Percentiles rank a stretch among this genome's conserved stretches.
phyloP scores from a whole-genome alignment of 2,113 vertebrate species.

The Caloenas nicobarica region DNA sequence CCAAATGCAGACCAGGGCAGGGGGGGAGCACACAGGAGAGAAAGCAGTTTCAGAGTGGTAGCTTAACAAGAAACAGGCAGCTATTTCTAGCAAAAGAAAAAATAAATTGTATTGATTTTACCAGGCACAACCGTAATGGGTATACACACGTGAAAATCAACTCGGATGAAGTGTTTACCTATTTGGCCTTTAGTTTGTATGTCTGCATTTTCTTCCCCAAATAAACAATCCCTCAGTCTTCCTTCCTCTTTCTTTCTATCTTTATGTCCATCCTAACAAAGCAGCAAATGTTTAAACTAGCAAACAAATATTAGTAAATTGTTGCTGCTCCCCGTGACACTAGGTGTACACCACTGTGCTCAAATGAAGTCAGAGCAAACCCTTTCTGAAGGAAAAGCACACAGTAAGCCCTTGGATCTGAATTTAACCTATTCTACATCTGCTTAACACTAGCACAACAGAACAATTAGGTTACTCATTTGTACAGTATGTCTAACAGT shows the following conservation, averaged over 20 bases:
- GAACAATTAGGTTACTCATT: neutral
- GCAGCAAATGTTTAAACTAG: conserved; percentile 4
- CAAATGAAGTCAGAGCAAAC: neutral
- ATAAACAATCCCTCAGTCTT: neutral
- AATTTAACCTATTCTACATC: neutral
- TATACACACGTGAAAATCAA: neutral
- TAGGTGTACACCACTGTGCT: neutral
- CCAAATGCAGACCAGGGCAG: neutral
- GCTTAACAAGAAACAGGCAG: neutral
- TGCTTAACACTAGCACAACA: neutral
- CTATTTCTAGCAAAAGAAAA: neutral
- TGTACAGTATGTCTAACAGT: neutral
- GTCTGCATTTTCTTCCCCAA: neutral
- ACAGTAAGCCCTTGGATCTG: neutral
- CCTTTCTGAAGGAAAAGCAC: neutral
- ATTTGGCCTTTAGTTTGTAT: neutral
- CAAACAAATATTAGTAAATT: neutral
- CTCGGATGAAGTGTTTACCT: neutral
- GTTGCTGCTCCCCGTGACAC: neutral
- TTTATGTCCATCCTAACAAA: neutral
- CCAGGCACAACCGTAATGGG: neutral
- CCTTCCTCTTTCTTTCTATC: neutral
- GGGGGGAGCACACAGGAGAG: accelerated
- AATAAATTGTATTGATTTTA: neutral
- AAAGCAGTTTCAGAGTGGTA: neutral